A percentile compares a stretch with the other conserved stretches of the same genome.
Conservation (phyloP, 2,113 vertebrate genomes). For the Prinia subflava region DNA sequence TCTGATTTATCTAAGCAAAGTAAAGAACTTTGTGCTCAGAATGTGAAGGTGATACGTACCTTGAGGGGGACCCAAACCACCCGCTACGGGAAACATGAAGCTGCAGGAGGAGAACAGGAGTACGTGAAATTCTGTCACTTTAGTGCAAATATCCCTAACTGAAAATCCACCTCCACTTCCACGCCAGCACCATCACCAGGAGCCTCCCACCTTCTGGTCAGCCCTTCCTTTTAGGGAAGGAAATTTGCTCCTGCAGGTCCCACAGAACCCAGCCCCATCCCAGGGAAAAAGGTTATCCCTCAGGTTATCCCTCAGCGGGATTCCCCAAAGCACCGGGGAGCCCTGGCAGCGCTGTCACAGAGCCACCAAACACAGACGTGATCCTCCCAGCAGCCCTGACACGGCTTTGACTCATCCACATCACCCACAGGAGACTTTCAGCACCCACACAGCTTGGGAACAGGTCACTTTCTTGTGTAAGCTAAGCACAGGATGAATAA, state of each 20-base stretch:
- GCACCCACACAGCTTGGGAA: background rate
- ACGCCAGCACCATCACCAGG: background rate
- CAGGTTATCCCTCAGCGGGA: background rate
- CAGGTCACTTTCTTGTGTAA: background rate
- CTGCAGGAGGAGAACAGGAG: conserved; percentile 69
- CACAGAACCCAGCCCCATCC: fast-evolving
- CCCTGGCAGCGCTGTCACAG: background rate
- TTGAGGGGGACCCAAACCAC: conserved; percentile 88
- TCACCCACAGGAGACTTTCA: background rate
- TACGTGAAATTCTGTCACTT: background rate
- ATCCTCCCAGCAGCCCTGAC: background rate
- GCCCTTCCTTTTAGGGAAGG: too few species aligned
- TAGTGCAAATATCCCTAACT: fast-evolving
- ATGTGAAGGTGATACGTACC: conserved; percentile 72
- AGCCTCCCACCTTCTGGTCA: background rate
- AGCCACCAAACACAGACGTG: background rate
- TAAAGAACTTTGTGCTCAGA: background rate
- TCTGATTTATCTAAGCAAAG: background rate
- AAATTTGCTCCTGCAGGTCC: background rate
- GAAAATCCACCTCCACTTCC: background rate
- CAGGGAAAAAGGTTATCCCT: fast-evolving
- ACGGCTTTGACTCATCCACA: conserved; percentile 5
- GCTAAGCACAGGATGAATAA: conserved; percentile 11
- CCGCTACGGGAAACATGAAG: conserved; percentile 93
- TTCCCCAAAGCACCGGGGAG: background rate